Evolutionary conservation across 2,888 invertebrate species (phyloP).

Genomic region (Eupsilia transversa): DNA sequence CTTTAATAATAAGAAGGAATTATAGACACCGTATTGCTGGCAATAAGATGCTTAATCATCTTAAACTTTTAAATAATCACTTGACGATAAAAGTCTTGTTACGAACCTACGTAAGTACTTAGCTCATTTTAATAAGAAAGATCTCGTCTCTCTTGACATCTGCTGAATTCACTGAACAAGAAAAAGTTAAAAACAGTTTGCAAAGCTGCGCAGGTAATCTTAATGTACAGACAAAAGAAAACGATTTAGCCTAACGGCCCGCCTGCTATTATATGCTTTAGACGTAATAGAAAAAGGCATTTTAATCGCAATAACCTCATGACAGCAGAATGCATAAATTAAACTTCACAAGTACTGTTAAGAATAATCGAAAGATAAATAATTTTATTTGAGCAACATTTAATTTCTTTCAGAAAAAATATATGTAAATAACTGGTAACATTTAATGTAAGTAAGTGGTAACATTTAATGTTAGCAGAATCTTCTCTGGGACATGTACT

Average conservation of each 20-base stretch:
- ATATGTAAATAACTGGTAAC: no score
- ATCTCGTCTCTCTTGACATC: slow-evolving; percentile 68
- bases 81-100: slow-evolving; percentile 42
- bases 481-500: no score
- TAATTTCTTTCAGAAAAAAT: no score
- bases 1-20: slow-evolving; percentile 3
- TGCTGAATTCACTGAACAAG: slow-evolving; percentile 77
- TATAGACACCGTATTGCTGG: slow-evolving; percentile 5
- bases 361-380: no score
- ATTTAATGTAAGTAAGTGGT: no score
- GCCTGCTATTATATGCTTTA: slow-evolving; percentile 57
- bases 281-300: slow-evolving; percentile 47
- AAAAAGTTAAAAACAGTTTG: slow-evolving; percentile 75
- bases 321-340: slow-evolving; percentile 45
- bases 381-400: no score
- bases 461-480: no score
- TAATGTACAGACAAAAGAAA: slow-evolving; percentile 68
- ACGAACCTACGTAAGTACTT: slow-evolving; percentile 42
- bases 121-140: slow-evolving; percentile 59
- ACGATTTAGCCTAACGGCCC: slow-evolving; percentile 51
- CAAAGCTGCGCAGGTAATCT: slow-evolving; percentile 67
- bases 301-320: slow-evolving; percentile 50
- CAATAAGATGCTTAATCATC: slow-evolving; percentile 36
- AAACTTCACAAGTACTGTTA: slow-evolving; percentile 44
- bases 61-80: slow-evolving; percentile 51